These are phyloP conservation scores for Dipodomys ordii DNA, from an alignment of 2,113 vertebrate species.

Conservation along the genomic window DNA sequence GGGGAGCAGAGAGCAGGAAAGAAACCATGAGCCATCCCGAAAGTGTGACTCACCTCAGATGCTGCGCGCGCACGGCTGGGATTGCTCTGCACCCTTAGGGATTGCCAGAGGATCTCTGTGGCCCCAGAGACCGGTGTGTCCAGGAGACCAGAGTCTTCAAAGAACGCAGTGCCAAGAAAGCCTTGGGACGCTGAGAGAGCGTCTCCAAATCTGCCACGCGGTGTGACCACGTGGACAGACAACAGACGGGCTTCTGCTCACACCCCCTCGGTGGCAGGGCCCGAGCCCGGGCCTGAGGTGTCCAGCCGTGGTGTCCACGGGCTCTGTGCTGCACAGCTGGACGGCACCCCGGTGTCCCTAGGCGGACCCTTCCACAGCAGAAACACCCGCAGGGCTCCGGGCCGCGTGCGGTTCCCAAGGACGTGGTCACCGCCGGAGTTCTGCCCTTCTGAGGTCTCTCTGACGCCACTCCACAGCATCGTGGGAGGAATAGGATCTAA, in stretches of 20 bases:
- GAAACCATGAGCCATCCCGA: constrained; percentile 72
- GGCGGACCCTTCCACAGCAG: fast-evolving
- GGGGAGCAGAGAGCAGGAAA: neutral
- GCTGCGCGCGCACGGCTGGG: neutral
- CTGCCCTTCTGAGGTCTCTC: neutral
- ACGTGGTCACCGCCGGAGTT: neutral
- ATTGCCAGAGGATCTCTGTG: neutral
- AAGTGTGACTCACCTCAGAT: constrained; percentile 53
- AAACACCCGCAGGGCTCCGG: neutral
- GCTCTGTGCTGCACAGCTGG: neutral
- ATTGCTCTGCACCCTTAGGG: neutral
- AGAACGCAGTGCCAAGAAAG: constrained; percentile 5
- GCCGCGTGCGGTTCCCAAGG: neutral
- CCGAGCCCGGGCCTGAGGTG: no score
- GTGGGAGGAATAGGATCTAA: neutral
- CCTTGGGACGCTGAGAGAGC: neutral
- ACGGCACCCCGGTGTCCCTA: neutral
- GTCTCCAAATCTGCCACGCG: neutral
- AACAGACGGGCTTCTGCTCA: neutral
- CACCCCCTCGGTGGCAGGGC: neutral
- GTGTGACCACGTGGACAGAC: neutral
- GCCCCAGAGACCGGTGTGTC: neutral
- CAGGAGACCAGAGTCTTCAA: neutral
- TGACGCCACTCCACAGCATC: neutral
- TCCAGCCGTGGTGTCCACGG: neutral